Evolutionary conservation across 2,797 vertebrate species (phyloP).

Genomic region (Rhynchonycteris naso): DNA sequence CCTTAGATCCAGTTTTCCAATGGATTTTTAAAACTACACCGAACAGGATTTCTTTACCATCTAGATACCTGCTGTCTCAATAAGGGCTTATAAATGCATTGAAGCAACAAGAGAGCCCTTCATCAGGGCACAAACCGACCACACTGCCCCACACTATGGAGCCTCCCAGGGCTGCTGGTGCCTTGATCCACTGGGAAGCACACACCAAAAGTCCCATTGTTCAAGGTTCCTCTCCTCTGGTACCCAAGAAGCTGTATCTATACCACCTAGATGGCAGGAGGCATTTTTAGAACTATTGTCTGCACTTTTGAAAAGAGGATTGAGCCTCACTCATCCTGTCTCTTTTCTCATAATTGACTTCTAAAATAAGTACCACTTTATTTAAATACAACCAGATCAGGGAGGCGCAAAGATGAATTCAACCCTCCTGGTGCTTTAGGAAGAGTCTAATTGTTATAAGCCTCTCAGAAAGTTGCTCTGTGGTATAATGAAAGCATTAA

Average conservation of each 20-base stretch:
- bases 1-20: constrained; percentile 27
- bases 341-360: constrained; percentile 38
- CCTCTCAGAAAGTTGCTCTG: constrained; percentile 60
- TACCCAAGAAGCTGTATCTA: background rate
- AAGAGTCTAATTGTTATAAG: constrained; percentile 51
- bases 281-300: constrained; percentile 17
- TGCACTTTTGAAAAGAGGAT: constrained; percentile 28
- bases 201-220: background rate
- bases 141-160: background rate
- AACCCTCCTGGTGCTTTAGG: constrained; percentile 32
- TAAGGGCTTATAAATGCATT: constrained; percentile 48
- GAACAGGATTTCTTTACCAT: background rate
- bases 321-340: background rate
- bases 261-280: background rate
- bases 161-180: background rate
- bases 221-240: background rate
- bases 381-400: constrained; percentile 46
- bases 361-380: background rate
- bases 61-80: constrained; percentile 46
- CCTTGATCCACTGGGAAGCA: background rate
- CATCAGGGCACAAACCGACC: background rate
- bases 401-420: constrained; percentile 24
- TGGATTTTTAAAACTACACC: background rate
- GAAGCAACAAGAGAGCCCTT: constrained; percentile 4
- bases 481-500: constrained; percentile 70